phyloP scores from a whole-genome alignment of 1,140 invertebrate genomes.

The Nasonia longicornis region DNA sequence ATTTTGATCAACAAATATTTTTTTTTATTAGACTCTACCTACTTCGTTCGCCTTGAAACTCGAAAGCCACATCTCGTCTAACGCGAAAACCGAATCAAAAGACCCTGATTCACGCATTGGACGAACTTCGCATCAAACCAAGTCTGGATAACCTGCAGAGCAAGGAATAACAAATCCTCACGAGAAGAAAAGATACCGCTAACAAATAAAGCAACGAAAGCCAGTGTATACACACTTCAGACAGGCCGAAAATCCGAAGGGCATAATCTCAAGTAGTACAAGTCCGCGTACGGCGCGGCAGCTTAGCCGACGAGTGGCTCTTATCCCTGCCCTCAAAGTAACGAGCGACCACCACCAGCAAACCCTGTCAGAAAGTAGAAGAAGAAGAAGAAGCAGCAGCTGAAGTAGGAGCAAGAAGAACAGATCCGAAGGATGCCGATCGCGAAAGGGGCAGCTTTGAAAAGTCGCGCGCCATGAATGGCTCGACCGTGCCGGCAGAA shows the following conservation, averaged over 20 bases:
- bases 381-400: neutral
- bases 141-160: no score
- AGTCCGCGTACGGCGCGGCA: conserved; percentile 3
- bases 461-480: neutral
- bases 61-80: no score
- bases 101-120: no score
- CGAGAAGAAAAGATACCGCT: neutral
- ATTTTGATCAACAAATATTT: no score
- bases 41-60: no score
- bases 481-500: neutral
- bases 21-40: no score
- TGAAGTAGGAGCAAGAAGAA: neutral
- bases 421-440: neutral
- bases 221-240: no score
- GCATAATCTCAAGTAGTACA: neutral
- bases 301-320: neutral
- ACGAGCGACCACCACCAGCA: neutral
- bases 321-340: neutral
- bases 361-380: neutral
- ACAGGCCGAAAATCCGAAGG: no score
- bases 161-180: neutral
- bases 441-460: neutral
- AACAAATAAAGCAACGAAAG: neutral
- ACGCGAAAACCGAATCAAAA: no score
- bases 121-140: no score